These are phyloP conservation scores for Iguana delicatissima DNA, from an alignment of 2,797 vertebrate genomes.

Conservation along the genomic window DNA sequence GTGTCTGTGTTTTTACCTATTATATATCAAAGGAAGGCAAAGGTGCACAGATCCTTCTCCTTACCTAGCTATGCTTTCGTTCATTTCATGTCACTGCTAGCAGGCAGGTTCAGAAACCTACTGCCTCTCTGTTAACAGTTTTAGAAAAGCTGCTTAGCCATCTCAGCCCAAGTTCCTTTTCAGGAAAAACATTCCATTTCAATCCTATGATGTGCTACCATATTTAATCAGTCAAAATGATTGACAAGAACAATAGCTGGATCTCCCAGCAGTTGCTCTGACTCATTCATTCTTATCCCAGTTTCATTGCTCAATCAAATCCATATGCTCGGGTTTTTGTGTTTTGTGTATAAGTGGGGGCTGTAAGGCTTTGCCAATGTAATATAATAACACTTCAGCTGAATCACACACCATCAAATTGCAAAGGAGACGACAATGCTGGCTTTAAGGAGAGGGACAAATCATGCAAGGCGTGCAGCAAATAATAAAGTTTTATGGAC, in stretches of 20 bases:
- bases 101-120: slow-evolving; percentile 58
- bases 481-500: slow-evolving; percentile 78
- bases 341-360: slow-evolving; percentile 47
- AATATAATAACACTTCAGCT: slow-evolving; percentile 82
- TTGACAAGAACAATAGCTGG: slow-evolving; percentile 79
- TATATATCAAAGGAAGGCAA: not conserved
- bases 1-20: not conserved
- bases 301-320: slow-evolving; percentile 85
- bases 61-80: slow-evolving; percentile 46
- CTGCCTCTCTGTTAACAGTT: slow-evolving; percentile 61
- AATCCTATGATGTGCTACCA: slow-evolving; percentile 79
- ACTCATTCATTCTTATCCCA: slow-evolving; percentile 83
- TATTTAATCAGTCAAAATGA: slow-evolving; percentile 85
- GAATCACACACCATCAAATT: slow-evolving; percentile 78
- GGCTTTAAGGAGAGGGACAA: slow-evolving; percentile 71
- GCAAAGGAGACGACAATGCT: slow-evolving; percentile 81
- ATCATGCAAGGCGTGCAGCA: slow-evolving; percentile 69
- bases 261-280: slow-evolving; percentile 78
- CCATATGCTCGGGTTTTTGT: slow-evolving; percentile 71
- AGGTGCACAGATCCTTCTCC: not conserved
- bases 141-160: slow-evolving; percentile 63
- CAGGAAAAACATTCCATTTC: slow-evolving; percentile 79
- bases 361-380: slow-evolving; percentile 80
- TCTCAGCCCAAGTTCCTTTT: slow-evolving; percentile 69
- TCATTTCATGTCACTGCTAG: slow-evolving; percentile 63